Evolutionary conservation across 2,888 invertebrate species (phyloP).

Genomic region (Drosophila multiciliata): DNA sequence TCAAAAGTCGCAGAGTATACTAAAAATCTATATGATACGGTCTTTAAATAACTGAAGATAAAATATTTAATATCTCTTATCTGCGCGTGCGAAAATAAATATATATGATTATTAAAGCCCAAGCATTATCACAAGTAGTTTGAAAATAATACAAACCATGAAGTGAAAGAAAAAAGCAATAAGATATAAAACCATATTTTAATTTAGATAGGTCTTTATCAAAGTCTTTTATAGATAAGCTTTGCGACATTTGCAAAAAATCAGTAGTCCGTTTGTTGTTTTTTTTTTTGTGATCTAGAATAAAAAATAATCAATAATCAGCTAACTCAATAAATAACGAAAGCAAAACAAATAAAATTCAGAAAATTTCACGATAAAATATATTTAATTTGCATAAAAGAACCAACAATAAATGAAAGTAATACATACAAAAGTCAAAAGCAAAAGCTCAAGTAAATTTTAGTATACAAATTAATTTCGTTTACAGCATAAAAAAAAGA

Average conservation of each 20-base stretch:
- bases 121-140: slow-evolving; percentile 32
- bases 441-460: slow-evolving; percentile 33
- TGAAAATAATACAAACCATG: slow-evolving; percentile 1
- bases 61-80: slow-evolving; percentile 32
- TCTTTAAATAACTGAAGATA: slow-evolving; percentile 33
- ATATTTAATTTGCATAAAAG: slow-evolving; percentile 60
- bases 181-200: background rate
- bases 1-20: background rate
- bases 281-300: background rate
- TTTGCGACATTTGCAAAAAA: background rate
- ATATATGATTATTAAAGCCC: slow-evolving; percentile 14
- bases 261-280: background rate
- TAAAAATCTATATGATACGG: background rate
- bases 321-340: slow-evolving; percentile 1
- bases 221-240: background rate
- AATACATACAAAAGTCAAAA: slow-evolving; percentile 60
- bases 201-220: background rate
- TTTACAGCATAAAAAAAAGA: slow-evolving; percentile 13
- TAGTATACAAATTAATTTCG: slow-evolving; percentile 40
- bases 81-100: slow-evolving; percentile 32
- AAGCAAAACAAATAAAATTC: slow-evolving; percentile 2
- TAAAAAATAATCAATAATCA: background rate
- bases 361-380: slow-evolving; percentile 23
- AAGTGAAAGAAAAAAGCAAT: background rate
- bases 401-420: slow-evolving; percentile 60